These are phyloP conservation scores for Gulo gulo DNA, from an alignment of 2,113 vertebrate genomes.

Conservation along the genomic window DNA sequence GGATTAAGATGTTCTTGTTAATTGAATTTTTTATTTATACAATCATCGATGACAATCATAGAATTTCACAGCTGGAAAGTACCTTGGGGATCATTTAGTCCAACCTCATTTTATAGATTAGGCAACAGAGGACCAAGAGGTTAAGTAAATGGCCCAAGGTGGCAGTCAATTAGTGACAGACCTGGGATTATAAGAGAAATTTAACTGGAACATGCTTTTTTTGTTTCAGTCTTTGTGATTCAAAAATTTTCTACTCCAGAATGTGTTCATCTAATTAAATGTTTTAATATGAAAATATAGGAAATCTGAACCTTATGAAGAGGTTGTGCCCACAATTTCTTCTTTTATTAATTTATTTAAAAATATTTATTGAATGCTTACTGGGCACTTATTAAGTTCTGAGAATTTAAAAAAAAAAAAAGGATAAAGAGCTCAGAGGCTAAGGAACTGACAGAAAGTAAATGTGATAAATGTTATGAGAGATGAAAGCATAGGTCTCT, in stretches of 20 bases:
- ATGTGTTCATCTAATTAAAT: conserved; percentile 3
- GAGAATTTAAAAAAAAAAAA: background rate
- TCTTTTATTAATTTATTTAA: conserved; percentile 20
- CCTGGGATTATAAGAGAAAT: conserved; percentile 55
- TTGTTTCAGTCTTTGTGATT: conserved; percentile 32
- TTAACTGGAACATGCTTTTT: conserved; percentile 44
- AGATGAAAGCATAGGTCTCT: background rate
- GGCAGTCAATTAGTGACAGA: conserved; percentile 58
- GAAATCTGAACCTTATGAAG: background rate
- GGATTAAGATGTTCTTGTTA: conserved; percentile 73
- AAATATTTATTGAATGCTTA: background rate
- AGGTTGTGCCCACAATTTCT: background rate
- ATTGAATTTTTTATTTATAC: conserved; percentile 74
- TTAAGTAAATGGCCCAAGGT: conserved; percentile 67
- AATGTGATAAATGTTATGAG: background rate
- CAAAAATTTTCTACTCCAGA: conserved; percentile 38
- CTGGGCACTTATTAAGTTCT: background rate
- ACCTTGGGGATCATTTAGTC: conserved; percentile 60
- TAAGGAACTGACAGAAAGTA: background rate
- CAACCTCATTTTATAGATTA: conserved; percentile 69
- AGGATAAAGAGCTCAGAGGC: background rate
- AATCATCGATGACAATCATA: conserved; percentile 67
- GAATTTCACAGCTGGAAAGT: conserved; percentile 56
- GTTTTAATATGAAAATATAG: conserved; percentile 27
- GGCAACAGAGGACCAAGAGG: conserved; percentile 56